These are phyloP conservation scores for Tapera naevia DNA, from an alignment of 2,797 vertebrate species.

Conservation along the genomic window DNA sequence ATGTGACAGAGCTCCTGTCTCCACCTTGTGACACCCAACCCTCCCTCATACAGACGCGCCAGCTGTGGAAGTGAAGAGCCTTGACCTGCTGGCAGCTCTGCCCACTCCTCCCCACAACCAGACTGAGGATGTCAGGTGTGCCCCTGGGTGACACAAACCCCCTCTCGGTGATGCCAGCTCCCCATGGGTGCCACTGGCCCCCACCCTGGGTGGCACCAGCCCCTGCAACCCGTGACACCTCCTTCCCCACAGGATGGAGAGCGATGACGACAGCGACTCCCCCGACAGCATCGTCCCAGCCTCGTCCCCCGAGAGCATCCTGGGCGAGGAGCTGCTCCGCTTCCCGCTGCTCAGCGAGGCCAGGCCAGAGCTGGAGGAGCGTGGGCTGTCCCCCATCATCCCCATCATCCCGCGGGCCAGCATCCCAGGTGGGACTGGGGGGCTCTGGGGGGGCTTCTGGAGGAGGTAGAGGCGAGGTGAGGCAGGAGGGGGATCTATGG, in stretches of 20 bases:
- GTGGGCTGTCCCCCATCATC: conserved; percentile 94
- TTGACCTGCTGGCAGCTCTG: conserved; percentile 94
- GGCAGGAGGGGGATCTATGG: not conserved
- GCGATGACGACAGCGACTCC: conserved; percentile 93
- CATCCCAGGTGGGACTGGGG: conserved; percentile 85
- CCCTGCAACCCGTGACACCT: not conserved
- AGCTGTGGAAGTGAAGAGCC: conserved; percentile 88
- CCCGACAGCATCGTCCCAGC: conserved; percentile 95
- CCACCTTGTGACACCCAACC: accelerated
- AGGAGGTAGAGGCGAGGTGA: too few relatives aligned
- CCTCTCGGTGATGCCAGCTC: not conserved
- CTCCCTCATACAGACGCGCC: conserved; percentile 74
- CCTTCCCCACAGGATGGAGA: conserved; percentile 87
- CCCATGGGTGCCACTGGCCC: not conserved
- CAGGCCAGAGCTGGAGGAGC: conserved; percentile 88
- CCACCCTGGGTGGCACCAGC: not conserved
- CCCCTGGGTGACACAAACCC: accelerated
- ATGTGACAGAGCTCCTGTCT: too few relatives aligned
- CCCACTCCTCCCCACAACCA: conserved; percentile 98
- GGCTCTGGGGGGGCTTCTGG: accelerated
- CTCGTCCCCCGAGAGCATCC: conserved; percentile 93
- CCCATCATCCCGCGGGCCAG: conserved; percentile 92
- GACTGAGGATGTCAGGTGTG: conserved; percentile 95
- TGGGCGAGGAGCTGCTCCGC: conserved; percentile 91
- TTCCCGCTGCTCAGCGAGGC: conserved; percentile 90